phyloP scores from a whole-genome alignment of 2,113 vertebrate species.

The Istiophorus platypterus region DNA sequence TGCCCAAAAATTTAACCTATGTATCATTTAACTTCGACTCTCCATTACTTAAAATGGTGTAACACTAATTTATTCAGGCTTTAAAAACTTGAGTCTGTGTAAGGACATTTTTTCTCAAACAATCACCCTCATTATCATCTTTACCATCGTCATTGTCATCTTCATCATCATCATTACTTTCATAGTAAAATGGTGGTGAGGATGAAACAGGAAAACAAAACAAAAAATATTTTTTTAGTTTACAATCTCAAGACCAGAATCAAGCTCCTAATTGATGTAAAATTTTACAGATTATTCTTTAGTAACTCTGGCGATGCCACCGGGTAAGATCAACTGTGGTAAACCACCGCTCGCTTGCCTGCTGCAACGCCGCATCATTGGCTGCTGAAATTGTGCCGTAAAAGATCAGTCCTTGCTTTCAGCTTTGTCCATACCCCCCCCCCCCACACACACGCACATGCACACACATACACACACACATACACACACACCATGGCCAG shows the following conservation, averaged over 20 bases:
- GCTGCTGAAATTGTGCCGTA: slow-evolving; percentile 1
- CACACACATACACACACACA: no score
- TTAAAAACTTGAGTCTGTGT: neutral
- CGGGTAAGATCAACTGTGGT: slow-evolving; percentile 75
- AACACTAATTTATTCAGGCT: neutral
- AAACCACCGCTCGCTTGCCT: slow-evolving; percentile 48
- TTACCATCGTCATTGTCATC: slow-evolving; percentile 22
- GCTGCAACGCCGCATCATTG: slow-evolving; percentile 37
- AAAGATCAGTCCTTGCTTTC: slow-evolving; percentile 9
- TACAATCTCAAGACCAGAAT: neutral
- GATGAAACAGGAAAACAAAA: slow-evolving; percentile 37
- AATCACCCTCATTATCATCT: slow-evolving; percentile 13
- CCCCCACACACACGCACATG: no score
- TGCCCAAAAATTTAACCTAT: slow-evolving; percentile 1
- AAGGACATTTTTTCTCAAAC: neutral
- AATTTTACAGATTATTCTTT: slow-evolving; percentile 83
- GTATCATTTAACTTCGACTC: slow-evolving; percentile 5
- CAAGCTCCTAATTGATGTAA: slow-evolving; percentile 41
- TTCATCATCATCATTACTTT: slow-evolving; percentile 19
- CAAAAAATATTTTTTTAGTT: neutral
- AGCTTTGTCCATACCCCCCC: slow-evolving; percentile 7
- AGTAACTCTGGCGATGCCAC: slow-evolving; percentile 68
- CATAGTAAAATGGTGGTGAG: slow-evolving; percentile 76
- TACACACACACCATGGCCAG: no score
- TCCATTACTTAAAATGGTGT: neutral